Conservation (phyloP, 2,888 invertebrate genomes). For the Erebia aethiops region DNA sequence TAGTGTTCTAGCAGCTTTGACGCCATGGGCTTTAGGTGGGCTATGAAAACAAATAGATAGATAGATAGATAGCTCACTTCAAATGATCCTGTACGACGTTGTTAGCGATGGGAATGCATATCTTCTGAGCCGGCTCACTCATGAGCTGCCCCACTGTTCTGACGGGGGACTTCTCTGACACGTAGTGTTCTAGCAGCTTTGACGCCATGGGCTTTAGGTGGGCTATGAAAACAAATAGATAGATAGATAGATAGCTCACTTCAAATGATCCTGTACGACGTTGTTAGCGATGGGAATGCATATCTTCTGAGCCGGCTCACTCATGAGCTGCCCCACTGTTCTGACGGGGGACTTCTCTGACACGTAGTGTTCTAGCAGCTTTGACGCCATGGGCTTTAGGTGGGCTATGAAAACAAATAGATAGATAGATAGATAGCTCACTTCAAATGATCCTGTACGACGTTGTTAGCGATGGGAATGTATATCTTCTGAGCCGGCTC, state of each 20-base stretch:
- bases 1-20: constrained; percentile 68
- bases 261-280: constrained; percentile 74
- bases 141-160: constrained; percentile 72
- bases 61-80: constrained; percentile 61
- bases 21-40: constrained; percentile 68
- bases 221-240: constrained; percentile 53
- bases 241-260: constrained; percentile 54
- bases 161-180: constrained; percentile 73
- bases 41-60: constrained; percentile 51
- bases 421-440: constrained; percentile 47
- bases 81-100: constrained; percentile 75
- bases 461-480: constrained; percentile 70
- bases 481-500: constrained; percentile 68
- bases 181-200: constrained; percentile 66
- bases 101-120: constrained; percentile 67
- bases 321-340: constrained; percentile 72
- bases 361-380: constrained; percentile 68
- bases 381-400: constrained; percentile 69
- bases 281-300: constrained; percentile 69
- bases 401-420: constrained; percentile 54
- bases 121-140: constrained; percentile 69
- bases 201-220: constrained; percentile 70
- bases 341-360: constrained; percentile 74
- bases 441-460: constrained; percentile 77
- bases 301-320: constrained; percentile 69